Conservation (phyloP, 2,888 invertebrate genomes). For the Oegoconia quadripuncta region DNA sequence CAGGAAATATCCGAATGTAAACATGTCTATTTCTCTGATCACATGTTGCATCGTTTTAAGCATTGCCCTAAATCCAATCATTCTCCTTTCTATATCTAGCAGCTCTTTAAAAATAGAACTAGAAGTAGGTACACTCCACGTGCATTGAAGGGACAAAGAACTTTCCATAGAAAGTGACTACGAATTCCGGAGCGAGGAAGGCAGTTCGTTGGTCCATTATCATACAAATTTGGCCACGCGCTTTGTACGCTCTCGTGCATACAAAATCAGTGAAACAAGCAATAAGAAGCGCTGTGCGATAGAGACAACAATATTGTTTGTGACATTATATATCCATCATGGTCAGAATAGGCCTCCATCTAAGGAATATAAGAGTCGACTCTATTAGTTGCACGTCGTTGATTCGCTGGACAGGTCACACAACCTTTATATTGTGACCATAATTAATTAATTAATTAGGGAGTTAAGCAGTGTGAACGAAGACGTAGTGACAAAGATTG, state of each 20-base stretch:
- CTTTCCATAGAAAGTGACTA: slow-evolving; percentile 41
- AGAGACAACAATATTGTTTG: slow-evolving; percentile 17
- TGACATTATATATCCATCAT: slow-evolving; percentile 14
- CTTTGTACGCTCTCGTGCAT: slow-evolving; percentile 39
- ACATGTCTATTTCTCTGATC: too few species aligned
- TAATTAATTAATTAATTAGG: too few species aligned
- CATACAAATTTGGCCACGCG: slow-evolving; percentile 46
- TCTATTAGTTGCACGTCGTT: too few species aligned
- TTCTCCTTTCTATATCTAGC: too few species aligned
- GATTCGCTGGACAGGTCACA: too few species aligned
- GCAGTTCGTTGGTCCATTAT: slow-evolving; percentile 47
- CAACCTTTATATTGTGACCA: too few species aligned
- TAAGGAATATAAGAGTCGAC: not conserved
- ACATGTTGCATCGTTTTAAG: too few species aligned
- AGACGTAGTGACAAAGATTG: too few species aligned
- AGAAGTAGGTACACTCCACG: not conserved
- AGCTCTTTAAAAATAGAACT: not conserved
- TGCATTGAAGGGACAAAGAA: slow-evolving; percentile 19
- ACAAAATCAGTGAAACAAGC: slow-evolving; percentile 39
- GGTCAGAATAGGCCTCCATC: too few species aligned
- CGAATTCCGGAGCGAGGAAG: slow-evolving; percentile 20
- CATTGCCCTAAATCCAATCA: too few species aligned
- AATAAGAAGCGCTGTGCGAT: slow-evolving; percentile 21
- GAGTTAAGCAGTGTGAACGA: too few species aligned
- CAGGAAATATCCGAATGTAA: too few species aligned